These are phyloP conservation scores for Trogon surrucura DNA, from an alignment of 2,113 vertebrate genomes.

Conservation along the genomic window DNA sequence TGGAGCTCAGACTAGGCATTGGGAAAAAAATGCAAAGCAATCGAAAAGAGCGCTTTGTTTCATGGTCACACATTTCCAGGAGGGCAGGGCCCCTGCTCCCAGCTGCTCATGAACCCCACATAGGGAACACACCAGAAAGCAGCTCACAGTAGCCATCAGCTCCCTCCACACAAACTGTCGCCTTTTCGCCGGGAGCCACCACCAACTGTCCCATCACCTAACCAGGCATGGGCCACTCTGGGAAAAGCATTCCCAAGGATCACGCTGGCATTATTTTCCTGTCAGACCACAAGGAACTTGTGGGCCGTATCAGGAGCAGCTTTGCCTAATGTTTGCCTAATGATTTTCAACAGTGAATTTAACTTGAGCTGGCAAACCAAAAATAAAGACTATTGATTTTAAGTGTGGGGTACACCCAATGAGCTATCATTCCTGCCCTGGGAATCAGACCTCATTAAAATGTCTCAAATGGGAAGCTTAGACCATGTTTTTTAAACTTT, in stretches of 20 bases:
- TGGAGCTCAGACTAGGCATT: background rate
- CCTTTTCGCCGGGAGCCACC: background rate
- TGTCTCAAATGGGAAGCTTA: background rate
- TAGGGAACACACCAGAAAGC: background rate
- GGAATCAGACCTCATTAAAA: background rate
- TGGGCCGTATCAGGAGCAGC: background rate
- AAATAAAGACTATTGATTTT: background rate
- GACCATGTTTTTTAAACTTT: background rate
- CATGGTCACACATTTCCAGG: background rate
- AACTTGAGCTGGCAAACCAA: background rate
- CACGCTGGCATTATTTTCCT: background rate
- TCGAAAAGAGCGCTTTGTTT: background rate
- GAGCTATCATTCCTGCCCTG: background rate
- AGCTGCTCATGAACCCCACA: fast-evolving
- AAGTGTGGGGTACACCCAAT: background rate
- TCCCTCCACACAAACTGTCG: background rate
- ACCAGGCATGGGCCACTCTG: background rate
- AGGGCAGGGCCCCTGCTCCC: background rate
- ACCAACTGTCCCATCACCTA: background rate
- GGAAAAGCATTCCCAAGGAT: background rate
- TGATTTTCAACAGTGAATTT: background rate
- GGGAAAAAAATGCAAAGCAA: background rate
- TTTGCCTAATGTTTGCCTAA: background rate
- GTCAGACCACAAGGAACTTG: background rate
- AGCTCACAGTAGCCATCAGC: background rate